Evolutionary conservation across 2,888 invertebrate species (phyloP).

Genomic region (Liodrosophila aerea): DNA sequence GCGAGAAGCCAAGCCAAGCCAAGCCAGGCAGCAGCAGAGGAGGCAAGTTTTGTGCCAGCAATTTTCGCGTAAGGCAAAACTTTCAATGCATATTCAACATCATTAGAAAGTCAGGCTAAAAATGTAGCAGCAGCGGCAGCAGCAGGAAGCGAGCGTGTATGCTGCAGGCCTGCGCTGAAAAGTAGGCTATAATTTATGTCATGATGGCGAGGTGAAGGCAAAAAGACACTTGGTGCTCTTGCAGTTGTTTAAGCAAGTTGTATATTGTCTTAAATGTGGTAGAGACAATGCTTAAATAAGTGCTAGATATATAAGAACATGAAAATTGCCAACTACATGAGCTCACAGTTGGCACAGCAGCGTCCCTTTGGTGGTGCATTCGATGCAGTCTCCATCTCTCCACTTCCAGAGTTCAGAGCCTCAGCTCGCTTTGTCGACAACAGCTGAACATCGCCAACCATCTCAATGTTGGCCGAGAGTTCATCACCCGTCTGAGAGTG

Average conservation of each 20-base stretch:
- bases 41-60: constrained; percentile 47
- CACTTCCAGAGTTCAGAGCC: not conserved
- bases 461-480: constrained; percentile 10
- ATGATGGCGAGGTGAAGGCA: not conserved
- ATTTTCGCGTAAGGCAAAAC: constrained; percentile 63
- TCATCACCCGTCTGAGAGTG: not conserved
- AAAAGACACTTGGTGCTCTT: not conserved
- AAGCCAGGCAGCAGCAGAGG: not conserved
- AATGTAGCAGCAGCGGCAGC: constrained; percentile 37
- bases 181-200: constrained; percentile 45
- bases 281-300: constrained; percentile 28
- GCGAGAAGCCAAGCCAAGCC: not conserved
- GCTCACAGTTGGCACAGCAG: constrained; percentile 34
- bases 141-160: not conserved
- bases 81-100: constrained; percentile 78
- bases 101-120: constrained; percentile 76
- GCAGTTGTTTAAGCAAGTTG: not conserved
- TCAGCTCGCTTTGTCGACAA: constrained; percentile 16
- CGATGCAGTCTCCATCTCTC: not conserved
- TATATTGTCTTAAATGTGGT: constrained; percentile 33
- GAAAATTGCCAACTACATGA: constrained; percentile 31
- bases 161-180: constrained; percentile 51
- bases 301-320: constrained; percentile 15
- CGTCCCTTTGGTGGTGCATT: constrained; percentile 5
- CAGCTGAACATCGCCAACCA: constrained; percentile 24